A percentile compares a stretch with the other conserved stretches of the same genome.
Conservation (phyloP, 1,140 invertebrate genomes). For the Caerostris extrusa region DNA sequence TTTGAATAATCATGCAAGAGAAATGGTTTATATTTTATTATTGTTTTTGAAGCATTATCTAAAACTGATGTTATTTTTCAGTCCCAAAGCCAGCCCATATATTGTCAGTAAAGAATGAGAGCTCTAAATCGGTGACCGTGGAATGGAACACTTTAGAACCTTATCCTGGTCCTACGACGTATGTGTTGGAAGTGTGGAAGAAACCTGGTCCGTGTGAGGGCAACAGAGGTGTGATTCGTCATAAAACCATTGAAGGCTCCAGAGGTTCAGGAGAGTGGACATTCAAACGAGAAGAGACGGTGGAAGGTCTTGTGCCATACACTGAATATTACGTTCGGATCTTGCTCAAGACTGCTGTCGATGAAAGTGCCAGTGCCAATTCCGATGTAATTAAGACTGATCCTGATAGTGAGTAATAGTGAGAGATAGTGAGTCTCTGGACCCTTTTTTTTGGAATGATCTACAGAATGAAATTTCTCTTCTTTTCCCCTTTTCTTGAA, state of each 20-base stretch:
- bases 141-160: background rate
- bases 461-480: too few relatives aligned
- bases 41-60: background rate
- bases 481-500: too few relatives aligned
- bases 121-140: background rate
- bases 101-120: background rate
- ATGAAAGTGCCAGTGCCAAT: background rate
- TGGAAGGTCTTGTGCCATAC: slow-evolving; percentile 11
- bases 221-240: background rate
- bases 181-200: background rate
- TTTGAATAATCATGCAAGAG: too few relatives aligned
- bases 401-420: slow-evolving; percentile 44
- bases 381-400: background rate
- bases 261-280: background rate
- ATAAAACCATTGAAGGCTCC: background rate
- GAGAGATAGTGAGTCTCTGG: too few relatives aligned
- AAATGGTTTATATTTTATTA: background rate
- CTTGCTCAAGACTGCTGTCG: background rate
- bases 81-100: slow-evolving; percentile 4
- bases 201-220: background rate
- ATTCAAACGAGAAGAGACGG: background rate
- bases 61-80: background rate
- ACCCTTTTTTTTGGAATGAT: too few relatives aligned
- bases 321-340: background rate
- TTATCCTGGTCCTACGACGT: slow-evolving; percentile 33